Evolutionary conservation across 2,797 vertebrate species (phyloP), one percentile per base, ranked within the genome.

Genomic region (Rhinogobio ventralis): DNA sequence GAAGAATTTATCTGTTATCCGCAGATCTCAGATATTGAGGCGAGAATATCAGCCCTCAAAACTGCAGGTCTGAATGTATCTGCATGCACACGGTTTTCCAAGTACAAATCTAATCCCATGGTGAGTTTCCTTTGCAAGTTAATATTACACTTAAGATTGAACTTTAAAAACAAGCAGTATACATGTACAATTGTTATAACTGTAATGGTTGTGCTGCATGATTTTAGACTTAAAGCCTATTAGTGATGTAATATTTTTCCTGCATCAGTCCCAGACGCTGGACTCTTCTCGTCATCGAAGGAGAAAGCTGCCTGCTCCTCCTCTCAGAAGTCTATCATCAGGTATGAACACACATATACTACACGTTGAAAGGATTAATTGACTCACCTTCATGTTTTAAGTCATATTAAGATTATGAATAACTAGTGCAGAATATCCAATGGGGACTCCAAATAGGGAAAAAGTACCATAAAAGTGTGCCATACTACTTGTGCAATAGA

Each of bases 11-110:
- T 84, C 28, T 86, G 23, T 84, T 85, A 76, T 93, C 80, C 90
- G 4, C 68, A 99, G 98, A 96, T 99, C 92, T 98, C 98, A 78
- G 97, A 99, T 91, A 99, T 99, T 62, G 98, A 99, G 94, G 96
- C 97, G 87, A 97, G 98, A 91, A 99, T 99, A 94, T 97, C 97
- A 83, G 97, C 98, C 84, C 95, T 99, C 90, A 97, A 97, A 93
- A 94, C 97, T 28, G 98, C 98, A 76, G 98, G 98, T 68, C 91
- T 99, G 92, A 99, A 99, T 87, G 97, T 99, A 89, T 93, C 96
- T 20, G 95, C 95, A 10, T 98, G 97, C 89, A 95, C 96, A 88
- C 96, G 89, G 80, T 96, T 98, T 92, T 95, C 94, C 83, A 97
- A 96, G 90, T 94, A 90, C 93, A 97, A 95, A 91, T 96, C 95